Evolutionary conservation across 1,140 invertebrate species (phyloP).

Genomic region (Papilio polytes): DNA sequence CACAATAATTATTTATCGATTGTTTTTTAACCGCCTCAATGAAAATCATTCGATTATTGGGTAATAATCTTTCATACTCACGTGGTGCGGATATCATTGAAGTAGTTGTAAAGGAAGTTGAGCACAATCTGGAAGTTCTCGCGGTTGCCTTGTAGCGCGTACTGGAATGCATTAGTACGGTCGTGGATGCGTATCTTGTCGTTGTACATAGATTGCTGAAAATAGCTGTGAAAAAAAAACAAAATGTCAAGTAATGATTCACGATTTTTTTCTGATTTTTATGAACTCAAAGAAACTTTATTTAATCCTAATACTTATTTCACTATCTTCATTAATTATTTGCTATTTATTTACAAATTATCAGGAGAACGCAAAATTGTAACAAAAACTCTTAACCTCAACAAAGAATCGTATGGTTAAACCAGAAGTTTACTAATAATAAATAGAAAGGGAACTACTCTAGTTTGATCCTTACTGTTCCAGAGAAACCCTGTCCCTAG

Average conservation of each 20-base stretch:
- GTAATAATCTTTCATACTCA: slow-evolving; percentile 47
- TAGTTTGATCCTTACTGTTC: too few species aligned
- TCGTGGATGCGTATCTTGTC: slow-evolving; percentile 72
- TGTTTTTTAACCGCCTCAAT: not conserved
- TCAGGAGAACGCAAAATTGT: too few species aligned
- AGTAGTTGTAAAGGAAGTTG: slow-evolving; percentile 64
- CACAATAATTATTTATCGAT: not conserved
- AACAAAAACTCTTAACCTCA: not conserved
- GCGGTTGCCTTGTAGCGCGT: slow-evolving; percentile 69
- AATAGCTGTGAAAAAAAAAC: slow-evolving; percentile 61
- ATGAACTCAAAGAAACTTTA: too few species aligned
- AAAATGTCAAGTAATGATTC: too few species aligned
- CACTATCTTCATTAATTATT: too few species aligned
- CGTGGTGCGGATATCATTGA: slow-evolving; percentile 51
- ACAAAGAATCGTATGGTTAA: not conserved
- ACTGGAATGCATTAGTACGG: slow-evolving; percentile 67
- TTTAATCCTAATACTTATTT: too few species aligned
- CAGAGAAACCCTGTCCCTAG: slow-evolving; percentile 73
- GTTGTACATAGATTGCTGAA: slow-evolving; percentile 61
- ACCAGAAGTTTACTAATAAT: not conserved
- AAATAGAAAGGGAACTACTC: too few species aligned
- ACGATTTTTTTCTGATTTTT: too few species aligned
- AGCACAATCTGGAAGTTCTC: slow-evolving; percentile 65
- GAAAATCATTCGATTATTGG: not conserved
- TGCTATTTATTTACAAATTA: too few species aligned